Base-by-base conservation (phyloP, 2,888 invertebrate genomes). In the Neoascia interrupta region DNA sequence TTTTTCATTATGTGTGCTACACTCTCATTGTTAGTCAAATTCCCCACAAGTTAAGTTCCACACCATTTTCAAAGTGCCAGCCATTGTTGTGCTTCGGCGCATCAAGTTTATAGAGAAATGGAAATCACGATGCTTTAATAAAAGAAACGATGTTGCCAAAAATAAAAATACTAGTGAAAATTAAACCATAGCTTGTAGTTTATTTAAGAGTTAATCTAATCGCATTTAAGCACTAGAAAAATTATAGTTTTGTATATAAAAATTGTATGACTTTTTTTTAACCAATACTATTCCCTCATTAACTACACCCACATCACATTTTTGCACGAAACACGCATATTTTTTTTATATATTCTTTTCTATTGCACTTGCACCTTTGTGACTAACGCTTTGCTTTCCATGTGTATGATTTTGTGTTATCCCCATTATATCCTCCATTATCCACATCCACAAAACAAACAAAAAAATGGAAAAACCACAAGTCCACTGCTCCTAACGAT, bases 31-130 rank as follows among this genome's bases (percentile, higher is more conserved):
- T 31, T 31, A n/a, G n/a, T n/a, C n/a, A n/a, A n/a, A n/a, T 45
- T 34, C 36, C 18, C 13, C 28, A 31, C 28, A 18, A 68, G 26
- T 45, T 69, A 60, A 47, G 36, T 61, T 47, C 47, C 54, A 60
- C 36, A 51, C 56, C 64, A 64, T 60, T 72, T n/a, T 76, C 39
- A 64, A 76, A 72, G 72, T 76, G 72, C 76, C 70, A 76, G 72
- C 8, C 64, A 64, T 72, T 64, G 61, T 47, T 54, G 51, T 74
- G 60, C 60, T 23, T 3, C 34, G 51, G 66, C 53, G 36, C 73
- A 60, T 26, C 53, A 45, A 60, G 5, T 39, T 41, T n/a, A n/a
- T n/a, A n/a, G n/a, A n/a, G 31, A 51, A 47, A 69, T 34, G 10
- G 26, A 26, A 61, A 39, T 53, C 64, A 72, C 34, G 28, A 72